phyloP scores from a whole-genome alignment of 2,113 vertebrate species.

The Oncorhynchus gorbuscha region DNA sequence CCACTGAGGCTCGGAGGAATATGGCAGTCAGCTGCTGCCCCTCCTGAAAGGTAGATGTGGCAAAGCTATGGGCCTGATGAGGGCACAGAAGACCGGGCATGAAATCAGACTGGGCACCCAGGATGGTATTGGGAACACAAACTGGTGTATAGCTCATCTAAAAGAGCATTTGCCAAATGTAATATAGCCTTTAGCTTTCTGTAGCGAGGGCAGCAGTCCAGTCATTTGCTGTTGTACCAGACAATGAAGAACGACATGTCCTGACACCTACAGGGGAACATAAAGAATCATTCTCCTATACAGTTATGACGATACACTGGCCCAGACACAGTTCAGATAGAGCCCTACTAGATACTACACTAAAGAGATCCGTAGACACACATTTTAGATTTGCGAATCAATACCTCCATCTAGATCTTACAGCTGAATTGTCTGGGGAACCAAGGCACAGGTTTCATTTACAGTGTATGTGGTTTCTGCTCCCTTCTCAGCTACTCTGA shows the following conservation, averaged over 20 bases:
- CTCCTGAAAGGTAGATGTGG: slow-evolving; percentile 49
- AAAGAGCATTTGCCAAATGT: not conserved
- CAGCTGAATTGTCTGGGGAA: slow-evolving; percentile 63
- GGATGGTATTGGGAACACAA: not conserved
- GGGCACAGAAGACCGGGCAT: not conserved
- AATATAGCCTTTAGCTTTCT: slow-evolving; percentile 34
- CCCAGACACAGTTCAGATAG: not conserved
- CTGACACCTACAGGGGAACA: slow-evolving; percentile 44
- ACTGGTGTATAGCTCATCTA: not conserved
- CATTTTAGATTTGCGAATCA: not conserved
- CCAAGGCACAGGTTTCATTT: slow-evolving; percentile 57
- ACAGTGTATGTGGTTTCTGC: slow-evolving; percentile 24
- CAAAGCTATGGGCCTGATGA: slow-evolving; percentile 35
- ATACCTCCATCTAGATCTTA: slow-evolving; percentile 74
- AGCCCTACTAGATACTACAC: not conserved
- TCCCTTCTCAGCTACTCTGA: not conserved
- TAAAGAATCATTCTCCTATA: not conserved
- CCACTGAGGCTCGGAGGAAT: slow-evolving; percentile 38
- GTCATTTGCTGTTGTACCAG: slow-evolving; percentile 1
- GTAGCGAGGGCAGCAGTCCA: slow-evolving; percentile 19
- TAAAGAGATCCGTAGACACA: not conserved
- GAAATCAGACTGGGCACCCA: not conserved
- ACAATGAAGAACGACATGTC: no score
- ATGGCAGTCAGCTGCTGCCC: slow-evolving; percentile 16
- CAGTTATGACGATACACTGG: not conserved